Percentiles rank a stretch among this genome's conserved stretches.
phyloP scores from a whole-genome alignment of 2,888 invertebrate species.

The Frankliniella intonsa region DNA sequence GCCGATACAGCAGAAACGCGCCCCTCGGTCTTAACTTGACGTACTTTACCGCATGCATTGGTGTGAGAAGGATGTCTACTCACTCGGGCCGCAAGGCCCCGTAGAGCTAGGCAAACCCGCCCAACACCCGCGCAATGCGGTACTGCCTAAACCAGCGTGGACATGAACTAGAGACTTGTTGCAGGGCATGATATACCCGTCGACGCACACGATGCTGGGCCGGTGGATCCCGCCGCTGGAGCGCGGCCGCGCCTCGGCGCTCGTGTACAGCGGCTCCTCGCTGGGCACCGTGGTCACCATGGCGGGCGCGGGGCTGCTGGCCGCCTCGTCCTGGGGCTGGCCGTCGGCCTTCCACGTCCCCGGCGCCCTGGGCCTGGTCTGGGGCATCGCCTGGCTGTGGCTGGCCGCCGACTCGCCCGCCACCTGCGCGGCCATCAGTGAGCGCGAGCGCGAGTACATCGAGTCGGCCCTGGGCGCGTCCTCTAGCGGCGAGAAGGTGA shows the following conservation, averaged over 20 bases:
- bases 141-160: no score
- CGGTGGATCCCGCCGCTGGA: slow-evolving; percentile 13
- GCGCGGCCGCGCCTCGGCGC: slow-evolving; percentile 14
- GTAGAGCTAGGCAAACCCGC: no score
- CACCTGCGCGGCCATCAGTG: slow-evolving; percentile 54
- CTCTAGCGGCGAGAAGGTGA: slow-evolving; percentile 42
- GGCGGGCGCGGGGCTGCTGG: slow-evolving; percentile 64
- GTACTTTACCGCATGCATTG: no score
- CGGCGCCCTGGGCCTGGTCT: slow-evolving; percentile 58
- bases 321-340: slow-evolving; percentile 67
- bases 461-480: slow-evolving; percentile 49
- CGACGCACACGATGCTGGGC: slow-evolving; percentile 14
- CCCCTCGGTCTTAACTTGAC: no score
- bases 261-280: slow-evolving; percentile 7
- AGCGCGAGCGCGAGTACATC: slow-evolving; percentile 62
- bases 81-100: no score
- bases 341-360: slow-evolving; percentile 72
- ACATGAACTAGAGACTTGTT: no score
- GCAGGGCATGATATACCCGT: slow-evolving; percentile 15
- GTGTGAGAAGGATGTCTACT: no score
- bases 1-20: no score
- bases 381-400: slow-evolving; percentile 57
- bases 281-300: slow-evolving; percentile 69
- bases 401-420: slow-evolving; percentile 65
- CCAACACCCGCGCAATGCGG: no score